Evolutionary conservation across 2,113 vertebrate species (phyloP).

Genomic region (Alouatta palliata): DNA sequence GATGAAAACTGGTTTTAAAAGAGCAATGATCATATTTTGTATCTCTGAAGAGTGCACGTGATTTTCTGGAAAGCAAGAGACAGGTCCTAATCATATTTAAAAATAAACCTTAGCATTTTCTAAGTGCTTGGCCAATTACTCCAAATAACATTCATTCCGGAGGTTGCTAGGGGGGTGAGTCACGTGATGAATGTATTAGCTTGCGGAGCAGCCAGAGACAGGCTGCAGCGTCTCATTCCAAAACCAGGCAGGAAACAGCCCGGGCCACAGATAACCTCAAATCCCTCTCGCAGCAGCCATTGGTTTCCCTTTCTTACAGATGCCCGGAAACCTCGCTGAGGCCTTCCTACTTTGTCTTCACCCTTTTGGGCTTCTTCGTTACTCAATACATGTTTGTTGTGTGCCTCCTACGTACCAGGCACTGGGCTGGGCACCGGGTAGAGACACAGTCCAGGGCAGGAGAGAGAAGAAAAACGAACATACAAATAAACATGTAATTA

Average conservation of each 20-base stretch:
- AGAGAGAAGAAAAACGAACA: background rate
- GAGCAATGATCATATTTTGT: constrained; percentile 21
- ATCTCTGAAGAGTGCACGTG: constrained; percentile 7
- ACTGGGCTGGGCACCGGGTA: background rate
- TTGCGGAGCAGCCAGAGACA: background rate
- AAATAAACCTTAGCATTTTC: constrained; percentile 75
- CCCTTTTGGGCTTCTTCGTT: background rate
- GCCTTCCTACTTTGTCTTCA: background rate
- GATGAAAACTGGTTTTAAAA: background rate
- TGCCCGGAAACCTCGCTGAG: background rate
- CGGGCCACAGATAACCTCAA: background rate
- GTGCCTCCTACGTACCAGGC: background rate
- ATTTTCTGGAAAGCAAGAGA: constrained; percentile 69
- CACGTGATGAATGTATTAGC: constrained; percentile 21
- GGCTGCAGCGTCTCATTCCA: background rate
- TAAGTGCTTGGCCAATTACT: constrained; percentile 71
- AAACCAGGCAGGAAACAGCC: background rate
- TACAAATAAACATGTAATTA: background rate
- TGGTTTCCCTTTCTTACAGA: background rate
- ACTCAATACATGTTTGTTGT: background rate
- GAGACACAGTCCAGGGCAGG: background rate
- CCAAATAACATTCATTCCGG: constrained; percentile 69
- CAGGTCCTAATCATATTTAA: constrained; percentile 74
- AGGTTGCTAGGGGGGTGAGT: constrained; percentile 53
- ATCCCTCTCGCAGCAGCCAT: background rate